A percentile compares a stretch with the other conserved stretches of the same genome.
Evolutionary conservation across 2,113 vertebrate species (phyloP).

Genomic region (Rousettus leschenaultii): DNA sequence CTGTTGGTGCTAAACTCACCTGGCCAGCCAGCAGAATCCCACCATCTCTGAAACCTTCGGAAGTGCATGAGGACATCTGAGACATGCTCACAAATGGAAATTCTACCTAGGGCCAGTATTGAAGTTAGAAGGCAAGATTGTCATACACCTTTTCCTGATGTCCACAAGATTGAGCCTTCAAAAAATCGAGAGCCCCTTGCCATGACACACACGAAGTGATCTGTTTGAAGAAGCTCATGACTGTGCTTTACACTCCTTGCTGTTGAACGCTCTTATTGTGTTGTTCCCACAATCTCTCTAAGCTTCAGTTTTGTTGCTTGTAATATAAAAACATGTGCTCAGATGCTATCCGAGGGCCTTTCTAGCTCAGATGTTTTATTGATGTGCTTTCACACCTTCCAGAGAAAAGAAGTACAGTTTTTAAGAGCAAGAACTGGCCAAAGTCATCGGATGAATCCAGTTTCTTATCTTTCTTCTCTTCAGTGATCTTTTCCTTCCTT

Average conservation of each 20-base stretch:
- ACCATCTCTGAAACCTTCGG: background rate
- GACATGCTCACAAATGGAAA: background rate
- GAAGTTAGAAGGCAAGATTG: background rate
- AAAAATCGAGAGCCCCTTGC: background rate
- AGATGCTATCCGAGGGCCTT: no score
- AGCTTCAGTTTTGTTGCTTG: background rate
- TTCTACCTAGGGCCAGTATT: background rate
- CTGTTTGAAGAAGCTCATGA: background rate
- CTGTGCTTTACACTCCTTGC: background rate
- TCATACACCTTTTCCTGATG: background rate
- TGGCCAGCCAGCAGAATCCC: background rate
- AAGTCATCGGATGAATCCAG: background rate
- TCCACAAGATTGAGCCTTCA: background rate
- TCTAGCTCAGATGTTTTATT: background rate
- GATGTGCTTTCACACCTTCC: background rate
- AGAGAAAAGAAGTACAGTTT: background rate
- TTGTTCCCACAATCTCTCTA: background rate
- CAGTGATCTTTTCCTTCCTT: background rate
- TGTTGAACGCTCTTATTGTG: accelerated
- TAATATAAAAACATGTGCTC: background rate
- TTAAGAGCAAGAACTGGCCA: background rate
- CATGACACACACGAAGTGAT: no score
- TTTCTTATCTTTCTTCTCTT: background rate
- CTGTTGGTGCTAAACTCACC: background rate
- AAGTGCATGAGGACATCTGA: background rate